Conservation (phyloP, 2,888 invertebrate species). For the Masnerella sp. region DNA sequence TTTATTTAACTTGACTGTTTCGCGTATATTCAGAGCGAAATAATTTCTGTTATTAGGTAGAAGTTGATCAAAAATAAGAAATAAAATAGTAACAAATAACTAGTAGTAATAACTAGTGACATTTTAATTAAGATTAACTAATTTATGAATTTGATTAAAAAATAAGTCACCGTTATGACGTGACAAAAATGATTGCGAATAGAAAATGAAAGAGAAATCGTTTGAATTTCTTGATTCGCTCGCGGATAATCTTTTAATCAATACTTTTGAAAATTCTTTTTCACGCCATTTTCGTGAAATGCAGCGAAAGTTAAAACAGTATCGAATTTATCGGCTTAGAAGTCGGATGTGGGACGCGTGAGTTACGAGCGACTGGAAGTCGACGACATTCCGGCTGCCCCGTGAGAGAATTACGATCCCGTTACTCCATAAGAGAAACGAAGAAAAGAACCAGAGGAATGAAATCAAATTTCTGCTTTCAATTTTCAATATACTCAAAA, state of each 20-base stretch:
- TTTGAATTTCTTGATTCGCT: constrained; percentile 6
- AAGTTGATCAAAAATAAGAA: constrained; percentile 15
- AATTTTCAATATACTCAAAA: constrained; percentile 42
- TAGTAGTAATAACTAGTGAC: not conserved
- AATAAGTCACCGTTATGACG: no score
- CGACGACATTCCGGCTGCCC: constrained; percentile 55
- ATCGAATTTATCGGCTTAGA: constrained; percentile 74
- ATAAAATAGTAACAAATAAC: constrained; percentile 13
- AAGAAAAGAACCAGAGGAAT: constrained; percentile 34
- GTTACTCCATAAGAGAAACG: constrained; percentile 45
- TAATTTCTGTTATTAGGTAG: not conserved
- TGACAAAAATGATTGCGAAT: no score
- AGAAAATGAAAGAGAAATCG: not conserved
- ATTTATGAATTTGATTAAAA: no score
- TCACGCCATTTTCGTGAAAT: constrained; percentile 65
- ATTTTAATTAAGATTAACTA: not conserved
- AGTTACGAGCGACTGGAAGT: constrained; percentile 59
- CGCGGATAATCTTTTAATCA: constrained; percentile 16
- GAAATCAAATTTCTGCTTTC: constrained; percentile 41
- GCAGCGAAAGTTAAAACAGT: constrained; percentile 76
- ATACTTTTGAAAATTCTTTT: constrained; percentile 32
- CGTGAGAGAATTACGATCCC: constrained; percentile 52
- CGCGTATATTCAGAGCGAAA: not conserved
- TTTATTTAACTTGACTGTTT: not conserved
- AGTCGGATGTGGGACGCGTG: constrained; percentile 62